A percentile compares a stretch with the other conserved stretches of the same genome.
Evolutionary conservation across 1,140 invertebrate genomes (phyloP).

Genomic region (Drosophila ohnishii): DNA sequence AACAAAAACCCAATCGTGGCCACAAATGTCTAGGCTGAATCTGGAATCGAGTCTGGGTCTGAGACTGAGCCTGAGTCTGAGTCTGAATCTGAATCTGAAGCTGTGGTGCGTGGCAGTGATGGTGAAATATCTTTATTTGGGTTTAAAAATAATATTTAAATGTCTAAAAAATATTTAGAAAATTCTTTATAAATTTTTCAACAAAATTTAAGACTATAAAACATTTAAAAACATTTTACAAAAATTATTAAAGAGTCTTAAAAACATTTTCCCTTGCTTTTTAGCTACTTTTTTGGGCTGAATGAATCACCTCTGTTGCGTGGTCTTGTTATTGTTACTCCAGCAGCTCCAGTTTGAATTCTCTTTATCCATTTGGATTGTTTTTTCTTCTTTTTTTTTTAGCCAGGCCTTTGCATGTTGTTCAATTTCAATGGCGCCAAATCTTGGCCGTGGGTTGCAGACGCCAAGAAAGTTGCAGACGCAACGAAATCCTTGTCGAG

Average conservation of each 20-base stretch:
- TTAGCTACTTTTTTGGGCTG: neutral
- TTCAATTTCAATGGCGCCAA: conserved; percentile 76
- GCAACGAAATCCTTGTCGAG: conserved; percentile 68
- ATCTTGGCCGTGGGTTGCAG: conserved; percentile 72
- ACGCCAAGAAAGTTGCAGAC: conserved; percentile 54
- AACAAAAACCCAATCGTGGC: conserved; percentile 57
- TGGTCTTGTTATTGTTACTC: conserved; percentile 28
- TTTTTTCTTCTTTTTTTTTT: neutral
- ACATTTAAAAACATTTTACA: neutral
- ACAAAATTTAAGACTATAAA: neutral
- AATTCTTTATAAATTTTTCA: too few relatives aligned
- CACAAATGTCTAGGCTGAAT: conserved; percentile 49
- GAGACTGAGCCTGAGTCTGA: conserved; percentile 28
- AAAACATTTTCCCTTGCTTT: neutral
- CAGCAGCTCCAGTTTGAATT: conserved; percentile 35
- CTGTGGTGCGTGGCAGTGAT: conserved; percentile 39
- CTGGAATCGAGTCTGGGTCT: conserved; percentile 12
- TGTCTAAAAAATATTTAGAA: neutral
- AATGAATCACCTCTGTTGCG: conserved; percentile 1
- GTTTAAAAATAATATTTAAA: neutral
- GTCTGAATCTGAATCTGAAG: conserved; percentile 11
- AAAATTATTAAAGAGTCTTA: too few relatives aligned
- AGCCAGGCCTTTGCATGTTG: conserved; percentile 64
- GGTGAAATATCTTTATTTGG: neutral
- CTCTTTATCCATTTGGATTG: conserved; percentile 15